Percentiles rank a stretch among this genome's conserved stretches.
Evolutionary conservation across 2,888 invertebrate species (phyloP).

Genomic region (Tubiluchus corallicola): DNA sequence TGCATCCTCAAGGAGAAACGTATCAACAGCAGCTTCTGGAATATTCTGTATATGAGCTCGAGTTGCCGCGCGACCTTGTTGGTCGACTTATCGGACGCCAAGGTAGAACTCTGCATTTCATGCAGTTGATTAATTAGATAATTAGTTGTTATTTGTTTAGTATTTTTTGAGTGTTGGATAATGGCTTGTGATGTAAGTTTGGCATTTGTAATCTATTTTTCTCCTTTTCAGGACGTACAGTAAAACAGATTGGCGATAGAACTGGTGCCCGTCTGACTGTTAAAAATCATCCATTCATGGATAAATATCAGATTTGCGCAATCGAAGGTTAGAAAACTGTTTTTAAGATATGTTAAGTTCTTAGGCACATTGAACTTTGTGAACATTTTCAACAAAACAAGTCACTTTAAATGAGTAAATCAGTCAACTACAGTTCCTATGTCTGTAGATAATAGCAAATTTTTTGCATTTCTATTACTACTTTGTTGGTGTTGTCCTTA

Average conservation of each 20-base stretch:
- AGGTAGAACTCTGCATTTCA: constrained; percentile 33
- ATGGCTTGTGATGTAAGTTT: too few species aligned
- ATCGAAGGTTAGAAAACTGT: constrained; percentile 60
- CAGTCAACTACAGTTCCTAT: too few species aligned
- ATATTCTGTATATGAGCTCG: constrained; percentile 32
- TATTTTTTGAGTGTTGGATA: too few species aligned
- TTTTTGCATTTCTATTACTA: too few species aligned
- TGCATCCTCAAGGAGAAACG: constrained; percentile 7
- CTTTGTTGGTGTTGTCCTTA: too few species aligned
- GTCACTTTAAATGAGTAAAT: too few species aligned
- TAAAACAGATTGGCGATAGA: constrained; percentile 53
- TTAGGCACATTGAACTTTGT: too few species aligned
- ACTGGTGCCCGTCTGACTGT: constrained; percentile 59
- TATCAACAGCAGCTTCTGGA: not conserved
- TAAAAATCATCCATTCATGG: constrained; percentile 51
- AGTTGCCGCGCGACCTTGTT: constrained; percentile 40
- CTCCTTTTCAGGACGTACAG: constrained; percentile 35
- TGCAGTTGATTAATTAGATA: constrained; percentile 50
- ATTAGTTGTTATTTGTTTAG: too few species aligned
- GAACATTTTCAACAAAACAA: too few species aligned
- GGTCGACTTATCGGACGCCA: constrained; percentile 70
- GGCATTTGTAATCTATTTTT: too few species aligned
- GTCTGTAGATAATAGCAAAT: too few species aligned
- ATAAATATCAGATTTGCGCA: constrained; percentile 58
- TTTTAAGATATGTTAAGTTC: too few species aligned